Conservation (phyloP, 2,888 invertebrate genomes). For the Drosophila anomalata region DNA sequence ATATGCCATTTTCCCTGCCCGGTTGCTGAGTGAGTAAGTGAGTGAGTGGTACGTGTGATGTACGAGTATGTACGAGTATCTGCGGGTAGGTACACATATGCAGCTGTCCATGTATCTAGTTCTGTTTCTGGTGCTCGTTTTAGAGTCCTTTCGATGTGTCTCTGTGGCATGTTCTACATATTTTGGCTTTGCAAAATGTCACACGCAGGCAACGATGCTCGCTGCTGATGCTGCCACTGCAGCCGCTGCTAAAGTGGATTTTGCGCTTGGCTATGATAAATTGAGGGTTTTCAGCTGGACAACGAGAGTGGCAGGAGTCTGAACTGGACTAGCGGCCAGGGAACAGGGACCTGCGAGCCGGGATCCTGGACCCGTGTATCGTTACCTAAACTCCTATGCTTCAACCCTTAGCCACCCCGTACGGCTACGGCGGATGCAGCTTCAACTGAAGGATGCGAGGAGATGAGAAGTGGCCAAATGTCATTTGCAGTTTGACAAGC, state of each 20-base stretch:
- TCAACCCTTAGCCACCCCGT: constrained; percentile 23
- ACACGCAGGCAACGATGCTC: constrained; percentile 74
- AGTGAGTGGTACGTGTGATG: constrained; percentile 19
- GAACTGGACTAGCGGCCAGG: constrained; percentile 13
- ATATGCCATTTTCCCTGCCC: constrained; percentile 71
- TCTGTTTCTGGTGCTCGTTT: constrained; percentile 16
- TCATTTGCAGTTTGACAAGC: constrained; percentile 73
- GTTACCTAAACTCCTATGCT: constrained; percentile 45
- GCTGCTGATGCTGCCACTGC: constrained; percentile 12
- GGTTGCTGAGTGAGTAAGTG: constrained; percentile 9
- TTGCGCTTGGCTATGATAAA: constrained; percentile 79
- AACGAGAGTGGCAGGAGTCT: constrained; percentile 38
- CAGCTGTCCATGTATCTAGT: constrained; percentile 5
- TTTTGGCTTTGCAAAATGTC: constrained; percentile 78
- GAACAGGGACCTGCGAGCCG: background rate
- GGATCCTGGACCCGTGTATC: constrained; percentile 27
- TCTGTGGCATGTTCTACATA: constrained; percentile 75
- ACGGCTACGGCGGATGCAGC: constrained; percentile 34
- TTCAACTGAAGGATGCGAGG: constrained; percentile 24
- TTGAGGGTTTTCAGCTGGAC: constrained; percentile 62
- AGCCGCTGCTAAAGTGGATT: constrained; percentile 69
- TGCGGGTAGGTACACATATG: background rate
- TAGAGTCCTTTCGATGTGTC: constrained; percentile 34
- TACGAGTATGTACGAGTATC: background rate
- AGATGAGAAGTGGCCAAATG: constrained; percentile 72